phyloP scores from a whole-genome alignment of 2,888 invertebrate genomes.

The Netelia fuscicornis region DNA sequence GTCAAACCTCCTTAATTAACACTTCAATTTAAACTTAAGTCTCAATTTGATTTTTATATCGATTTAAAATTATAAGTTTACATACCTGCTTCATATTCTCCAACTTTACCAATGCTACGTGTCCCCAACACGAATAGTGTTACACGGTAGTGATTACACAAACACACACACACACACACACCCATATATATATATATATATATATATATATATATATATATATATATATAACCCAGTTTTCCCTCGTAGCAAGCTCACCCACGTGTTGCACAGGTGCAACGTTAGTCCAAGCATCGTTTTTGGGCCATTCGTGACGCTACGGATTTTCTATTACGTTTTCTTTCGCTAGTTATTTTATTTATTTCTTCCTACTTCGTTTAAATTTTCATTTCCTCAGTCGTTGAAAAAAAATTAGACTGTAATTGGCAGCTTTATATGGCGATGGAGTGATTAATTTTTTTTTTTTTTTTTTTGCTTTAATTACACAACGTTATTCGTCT shows the following conservation, averaged over 20 bases:
- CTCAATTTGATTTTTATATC: too few species aligned
- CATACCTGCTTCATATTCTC: too few species aligned
- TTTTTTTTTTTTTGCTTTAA: too few species aligned
- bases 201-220: background rate
- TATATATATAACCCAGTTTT: conserved; percentile 56
- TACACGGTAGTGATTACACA: conserved; percentile 30
- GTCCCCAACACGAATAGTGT: too few species aligned
- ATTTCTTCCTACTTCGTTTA: background rate
- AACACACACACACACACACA: too few species aligned
- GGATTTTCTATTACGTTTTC: conserved; percentile 17
- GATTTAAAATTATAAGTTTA: too few species aligned
- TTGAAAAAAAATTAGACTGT: background rate
- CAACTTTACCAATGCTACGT: too few species aligned
- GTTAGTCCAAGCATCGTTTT: conserved; percentile 31
- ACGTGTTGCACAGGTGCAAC: conserved; percentile 37
- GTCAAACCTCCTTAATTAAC: too few species aligned
- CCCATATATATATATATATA: conserved; percentile 2
- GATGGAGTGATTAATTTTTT: too few species aligned
- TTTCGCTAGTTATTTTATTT: conserved; percentile 6
- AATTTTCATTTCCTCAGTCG: background rate
- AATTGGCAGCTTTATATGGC: too few species aligned
- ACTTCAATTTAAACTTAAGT: too few species aligned
- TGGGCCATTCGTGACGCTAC: conserved; percentile 53
- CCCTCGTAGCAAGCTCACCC: conserved; percentile 7
- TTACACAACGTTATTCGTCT: too few species aligned